Percentiles rank a stretch among this genome's conserved stretches.
phyloP scores from a whole-genome alignment of 2,888 invertebrate genomes.

The Nymphalis c-album region DNA sequence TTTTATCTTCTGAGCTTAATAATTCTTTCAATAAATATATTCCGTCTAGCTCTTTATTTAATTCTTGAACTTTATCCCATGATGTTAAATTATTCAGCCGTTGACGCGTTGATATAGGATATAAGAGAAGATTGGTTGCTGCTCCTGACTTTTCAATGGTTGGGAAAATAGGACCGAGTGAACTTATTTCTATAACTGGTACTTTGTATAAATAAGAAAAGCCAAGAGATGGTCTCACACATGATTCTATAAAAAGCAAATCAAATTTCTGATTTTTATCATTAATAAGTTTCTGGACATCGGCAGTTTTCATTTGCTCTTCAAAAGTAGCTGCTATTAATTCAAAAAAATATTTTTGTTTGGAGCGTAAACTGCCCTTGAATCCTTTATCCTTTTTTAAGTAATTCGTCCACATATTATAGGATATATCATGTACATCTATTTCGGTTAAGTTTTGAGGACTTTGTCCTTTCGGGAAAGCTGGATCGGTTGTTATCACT shows the following conservation, averaged over 20 bases:
- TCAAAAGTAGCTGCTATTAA: slow-evolving; percentile 24
- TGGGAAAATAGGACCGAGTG: slow-evolving; percentile 42
- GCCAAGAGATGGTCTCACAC: slow-evolving; percentile 38
- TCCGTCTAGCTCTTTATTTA: too few species aligned
- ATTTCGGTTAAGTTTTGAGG: slow-evolving; percentile 54
- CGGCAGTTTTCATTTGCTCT: slow-evolving; percentile 24
- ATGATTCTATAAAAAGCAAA: slow-evolving; percentile 47
- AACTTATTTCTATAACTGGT: slow-evolving; percentile 48
- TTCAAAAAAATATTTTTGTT: slow-evolving; percentile 18
- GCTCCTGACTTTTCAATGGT: slow-evolving; percentile 39
- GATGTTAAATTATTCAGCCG: slow-evolving; percentile 43
- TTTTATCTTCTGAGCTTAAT: slow-evolving; percentile 39
- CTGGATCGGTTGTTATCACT: slow-evolving; percentile 56
- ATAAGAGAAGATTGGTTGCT: slow-evolving; percentile 41
- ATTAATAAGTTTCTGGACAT: slow-evolving; percentile 29
- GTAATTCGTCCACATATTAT: slow-evolving; percentile 30
- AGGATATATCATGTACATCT: slow-evolving; percentile 50
- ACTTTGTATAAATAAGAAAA: slow-evolving; percentile 46
- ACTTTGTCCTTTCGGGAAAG: slow-evolving; percentile 46
- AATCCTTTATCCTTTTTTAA: slow-evolving; percentile 5
- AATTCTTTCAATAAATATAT: too few species aligned
- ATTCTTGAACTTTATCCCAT: slow-evolving; percentile 45
- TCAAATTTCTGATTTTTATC: slow-evolving; percentile 43
- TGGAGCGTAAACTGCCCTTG: background rate
- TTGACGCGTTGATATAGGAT: slow-evolving; percentile 39